Base-by-base conservation (phyloP, 2,113 vertebrate genomes). In the Heterotilapia buettikoferi region DNA sequence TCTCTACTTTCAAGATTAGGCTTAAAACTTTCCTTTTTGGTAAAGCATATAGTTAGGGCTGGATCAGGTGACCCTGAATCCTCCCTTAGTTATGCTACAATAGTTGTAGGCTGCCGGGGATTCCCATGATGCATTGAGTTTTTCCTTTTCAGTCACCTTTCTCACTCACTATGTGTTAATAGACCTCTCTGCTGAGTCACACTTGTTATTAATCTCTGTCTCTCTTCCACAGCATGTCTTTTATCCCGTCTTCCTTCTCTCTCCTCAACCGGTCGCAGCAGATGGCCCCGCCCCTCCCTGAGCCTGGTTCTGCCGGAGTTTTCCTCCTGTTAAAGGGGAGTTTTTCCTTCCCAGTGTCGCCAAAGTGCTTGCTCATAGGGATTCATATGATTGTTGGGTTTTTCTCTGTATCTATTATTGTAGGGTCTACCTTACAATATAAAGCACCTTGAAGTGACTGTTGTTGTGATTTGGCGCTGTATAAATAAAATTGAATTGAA, bases 221-320 rank as follows among this genome's bases (percentile, higher is more conserved):
- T 52, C 8, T 9, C 50, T 52, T 52, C 50, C 8, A 50, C 47
- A 19, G 47, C 47, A 9, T 19, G 47, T 5, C 50, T 52, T 50
- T 47, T n/a, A 4, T 50, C 7, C 16, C 2, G 45, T 50, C 4
- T 50, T 50, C 45, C 45, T 50, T 50, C 45, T 50, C 45, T 50
- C 2, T 1, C 45, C 45, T 16, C 16, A 50, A 18, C 16, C 4
- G 0, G 1, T 50, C 7, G 1, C 1, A 52, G 47, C 0, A 52
- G 18, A 0, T 52, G 18, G 18, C 47, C 4, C 47, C 2, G 50
- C 50, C 18, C 18, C 18, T 52, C 18, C 50, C 8, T 9, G 47
- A 52, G 2, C 47, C 47, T 52, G 47, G 47, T 52, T 52, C 50
- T 52, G 18, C 0, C 0, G 50, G 50, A 52, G 50, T 4, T 52